Evolutionary conservation across 2,113 vertebrate species (phyloP), one percentile per base, ranked within the genome.

Genomic region (Cheirogaleus medius): DNA sequence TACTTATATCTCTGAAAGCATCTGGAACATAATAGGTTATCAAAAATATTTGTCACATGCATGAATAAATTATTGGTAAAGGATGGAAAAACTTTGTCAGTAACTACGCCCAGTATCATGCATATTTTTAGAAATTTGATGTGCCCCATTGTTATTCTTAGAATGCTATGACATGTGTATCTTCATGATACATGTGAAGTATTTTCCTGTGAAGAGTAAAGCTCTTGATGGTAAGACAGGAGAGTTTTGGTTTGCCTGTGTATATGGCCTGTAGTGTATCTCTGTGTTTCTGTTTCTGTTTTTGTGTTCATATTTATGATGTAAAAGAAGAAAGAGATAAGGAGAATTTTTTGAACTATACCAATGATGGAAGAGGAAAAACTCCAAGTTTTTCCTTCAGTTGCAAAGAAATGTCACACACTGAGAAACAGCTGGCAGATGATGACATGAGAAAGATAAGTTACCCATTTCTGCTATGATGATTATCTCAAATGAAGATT

Each of bases 201-300:
- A 74, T 87, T 93, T 97, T 80, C 34, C 15, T 47, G 37, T 60
- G 13, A 90, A 82, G 42, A 78, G 18, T 60, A 89, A 80, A 94
- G 0, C 37, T 92, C 0, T 11, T 60, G 25, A 47, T 88, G 2
- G 39, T 78, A 87, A 69, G 60, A 29, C 4, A 82, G n/a, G 8
- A 21, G 42, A 12, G 13, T 15, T 66, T 29, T 29, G 81, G 12
- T 56, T 3, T 49, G 39, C 60, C 10, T 47, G 23, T 87, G 52
- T 47, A 4, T 60, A 18, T 60, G 27, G 20, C 23, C 21, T 71
- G 56, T 64, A 13, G 15, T 25, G 1, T 42, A 17, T 88, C 8
- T 63, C 23, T 92, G 3, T 81, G 56, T 54, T 17, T 47, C 39
- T 66, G 5, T 73, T 63, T 54, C 68, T 96, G 14, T 68, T 39